Evolutionary conservation across 2,113 vertebrate species (phyloP).

Genomic region (Dasyurus viverrinus): DNA sequence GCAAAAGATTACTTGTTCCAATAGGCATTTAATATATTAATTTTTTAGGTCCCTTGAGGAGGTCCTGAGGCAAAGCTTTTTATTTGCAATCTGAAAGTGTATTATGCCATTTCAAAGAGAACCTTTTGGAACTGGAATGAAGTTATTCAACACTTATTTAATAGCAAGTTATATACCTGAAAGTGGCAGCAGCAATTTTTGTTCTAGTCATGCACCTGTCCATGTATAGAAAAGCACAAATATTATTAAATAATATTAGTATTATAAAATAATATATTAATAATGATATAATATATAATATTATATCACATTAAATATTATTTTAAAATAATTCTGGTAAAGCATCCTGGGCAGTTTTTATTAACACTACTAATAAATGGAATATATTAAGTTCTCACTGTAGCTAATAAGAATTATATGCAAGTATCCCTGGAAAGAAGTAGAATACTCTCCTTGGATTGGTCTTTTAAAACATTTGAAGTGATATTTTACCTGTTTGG

Average conservation of each 20-base stretch:
- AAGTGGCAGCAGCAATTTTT: constrained; percentile 31
- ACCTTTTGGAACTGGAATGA: constrained; percentile 56
- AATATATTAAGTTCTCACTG: constrained; percentile 1
- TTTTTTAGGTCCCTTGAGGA: constrained; percentile 37
- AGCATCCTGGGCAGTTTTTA: background rate
- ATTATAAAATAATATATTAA: no score
- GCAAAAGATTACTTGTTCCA: constrained; percentile 60
- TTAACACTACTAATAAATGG: constrained; percentile 18
- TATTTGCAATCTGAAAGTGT: constrained; percentile 39
- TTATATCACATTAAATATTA: background rate
- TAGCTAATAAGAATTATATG: constrained; percentile 34
- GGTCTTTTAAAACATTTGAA: background rate
- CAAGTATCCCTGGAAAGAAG: background rate
- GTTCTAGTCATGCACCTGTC: constrained; percentile 36
- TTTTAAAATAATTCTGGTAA: background rate
- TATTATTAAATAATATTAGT: no score
- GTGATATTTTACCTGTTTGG: background rate
- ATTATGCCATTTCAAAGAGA: constrained; percentile 52
- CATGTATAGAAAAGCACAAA: constrained; percentile 20
- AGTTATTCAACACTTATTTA: background rate
- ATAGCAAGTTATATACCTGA: constrained; percentile 36
- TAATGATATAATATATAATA: no score
- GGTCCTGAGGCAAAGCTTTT: background rate
- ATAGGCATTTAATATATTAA: constrained; percentile 59
- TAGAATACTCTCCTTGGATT: background rate